These are phyloP conservation scores for Pygmarrhopalites habei DNA, from an alignment of 1,140 invertebrate genomes.

Conservation along the genomic window DNA sequence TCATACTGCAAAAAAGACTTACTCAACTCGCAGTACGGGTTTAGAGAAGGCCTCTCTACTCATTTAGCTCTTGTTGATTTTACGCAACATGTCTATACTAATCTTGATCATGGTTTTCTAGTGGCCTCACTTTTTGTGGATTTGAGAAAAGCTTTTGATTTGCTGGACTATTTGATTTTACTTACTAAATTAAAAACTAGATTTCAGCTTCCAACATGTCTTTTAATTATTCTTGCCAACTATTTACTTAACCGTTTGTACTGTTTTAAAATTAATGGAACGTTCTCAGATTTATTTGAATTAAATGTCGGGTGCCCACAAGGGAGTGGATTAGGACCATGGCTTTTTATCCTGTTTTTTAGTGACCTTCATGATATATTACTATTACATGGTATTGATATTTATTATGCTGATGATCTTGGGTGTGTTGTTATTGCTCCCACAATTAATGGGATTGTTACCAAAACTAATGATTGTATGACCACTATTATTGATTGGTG, in stretches of 20 bases:
- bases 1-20: background rate
- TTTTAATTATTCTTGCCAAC: background rate
- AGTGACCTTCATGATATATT: too few relatives aligned
- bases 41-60: background rate
- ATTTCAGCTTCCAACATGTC: background rate
- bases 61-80: background rate
- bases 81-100: background rate
- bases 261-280: too few relatives aligned
- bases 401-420: too few relatives aligned
- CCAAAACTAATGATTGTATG: too few relatives aligned
- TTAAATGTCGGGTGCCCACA: too few relatives aligned
- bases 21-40: background rate
- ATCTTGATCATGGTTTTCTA: background rate
- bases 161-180: background rate
- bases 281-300: too few relatives aligned
- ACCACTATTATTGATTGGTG: too few relatives aligned
- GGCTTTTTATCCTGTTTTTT: too few relatives aligned
- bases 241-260: background rate
- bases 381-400: too few relatives aligned
- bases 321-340: too few relatives aligned
- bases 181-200: background rate
- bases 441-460: too few relatives aligned
- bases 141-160: constrained; percentile 7
- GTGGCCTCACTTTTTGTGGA: background rate
- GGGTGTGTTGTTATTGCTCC: too few relatives aligned